A percentile compares a stretch with the other conserved stretches of the same genome.
phyloP scores from a whole-genome alignment of 2,113 vertebrate species.

The Muscicapa adusta region DNA sequence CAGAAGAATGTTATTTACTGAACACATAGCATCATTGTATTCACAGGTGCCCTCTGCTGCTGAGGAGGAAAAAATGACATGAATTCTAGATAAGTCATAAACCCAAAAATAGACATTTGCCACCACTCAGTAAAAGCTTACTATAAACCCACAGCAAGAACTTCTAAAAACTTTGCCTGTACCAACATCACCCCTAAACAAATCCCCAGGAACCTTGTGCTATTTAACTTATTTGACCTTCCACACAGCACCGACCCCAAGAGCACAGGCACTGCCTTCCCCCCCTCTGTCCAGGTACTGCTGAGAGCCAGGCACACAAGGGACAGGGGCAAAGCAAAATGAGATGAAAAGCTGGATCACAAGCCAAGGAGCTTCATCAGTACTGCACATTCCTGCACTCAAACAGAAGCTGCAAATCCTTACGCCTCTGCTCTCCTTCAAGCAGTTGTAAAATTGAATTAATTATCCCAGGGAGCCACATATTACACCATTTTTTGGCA shows the following conservation, averaged over 20 bases:
- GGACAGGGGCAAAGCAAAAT: neutral
- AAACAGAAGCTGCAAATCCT: neutral
- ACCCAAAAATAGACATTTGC: neutral
- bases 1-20: neutral
- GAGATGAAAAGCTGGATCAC: neutral
- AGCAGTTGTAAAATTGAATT: neutral
- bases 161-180: neutral
- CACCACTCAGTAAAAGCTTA: neutral
- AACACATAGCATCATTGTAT: neutral
- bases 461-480: neutral
- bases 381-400: neutral
- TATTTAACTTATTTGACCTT: neutral
- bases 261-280: neutral
- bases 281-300: neutral
- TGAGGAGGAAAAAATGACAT: neutral
- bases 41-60: slow-evolving; percentile 12
- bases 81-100: neutral
- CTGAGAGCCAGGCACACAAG: neutral
- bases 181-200: neutral
- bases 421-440: neutral
- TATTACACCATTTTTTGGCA: neutral
- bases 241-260: rapidly evolving
- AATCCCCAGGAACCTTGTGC: neutral
- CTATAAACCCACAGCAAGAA: neutral
- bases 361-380: neutral